Percentiles rank a stretch among this genome's conserved stretches.
phyloP scores from a whole-genome alignment of 2,797 vertebrate genomes.

The Anguilla marmorata region DNA sequence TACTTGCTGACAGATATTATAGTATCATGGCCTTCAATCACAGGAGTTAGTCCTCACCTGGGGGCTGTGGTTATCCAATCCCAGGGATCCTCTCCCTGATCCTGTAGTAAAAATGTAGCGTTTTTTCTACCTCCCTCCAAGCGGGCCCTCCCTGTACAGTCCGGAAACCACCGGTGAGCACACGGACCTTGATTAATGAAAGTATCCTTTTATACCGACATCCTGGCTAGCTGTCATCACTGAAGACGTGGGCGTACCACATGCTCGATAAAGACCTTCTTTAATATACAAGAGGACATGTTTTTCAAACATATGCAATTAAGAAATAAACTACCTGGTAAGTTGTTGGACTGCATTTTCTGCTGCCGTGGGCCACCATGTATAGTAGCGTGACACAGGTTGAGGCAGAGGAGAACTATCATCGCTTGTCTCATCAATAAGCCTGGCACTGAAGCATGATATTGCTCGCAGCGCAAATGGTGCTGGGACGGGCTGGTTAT shows the following conservation, averaged over 20 bases:
- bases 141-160: constrained; percentile 25
- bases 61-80: constrained; percentile 35
- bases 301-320: constrained; percentile 40
- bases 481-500: constrained; percentile 55
- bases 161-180: constrained; percentile 12
- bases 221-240: constrained; percentile 51
- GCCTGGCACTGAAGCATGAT: constrained; percentile 33
- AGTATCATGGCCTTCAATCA: neutral
- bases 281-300: constrained; percentile 38
- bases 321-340: constrained; percentile 46
- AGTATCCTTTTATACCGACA: constrained; percentile 46
- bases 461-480: constrained; percentile 51
- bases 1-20: constrained; percentile 13
- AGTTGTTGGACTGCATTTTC: constrained; percentile 40
- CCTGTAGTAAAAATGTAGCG: neutral
- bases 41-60: constrained; percentile 29
- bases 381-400: constrained; percentile 36
- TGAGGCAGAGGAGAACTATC: constrained; percentile 55
- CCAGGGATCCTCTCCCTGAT: neutral
- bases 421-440: constrained; percentile 42
- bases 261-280: constrained; percentile 56
- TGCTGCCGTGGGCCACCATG: constrained; percentile 41
- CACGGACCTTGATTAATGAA: constrained; percentile 46
- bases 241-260: constrained; percentile 44
- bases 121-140: neutral